Percentiles rank a stretch among this genome's conserved stretches.
These are phyloP conservation scores for Poicephalus gulielmi DNA, from an alignment of 2,113 vertebrate species.

Conservation along the genomic window DNA sequence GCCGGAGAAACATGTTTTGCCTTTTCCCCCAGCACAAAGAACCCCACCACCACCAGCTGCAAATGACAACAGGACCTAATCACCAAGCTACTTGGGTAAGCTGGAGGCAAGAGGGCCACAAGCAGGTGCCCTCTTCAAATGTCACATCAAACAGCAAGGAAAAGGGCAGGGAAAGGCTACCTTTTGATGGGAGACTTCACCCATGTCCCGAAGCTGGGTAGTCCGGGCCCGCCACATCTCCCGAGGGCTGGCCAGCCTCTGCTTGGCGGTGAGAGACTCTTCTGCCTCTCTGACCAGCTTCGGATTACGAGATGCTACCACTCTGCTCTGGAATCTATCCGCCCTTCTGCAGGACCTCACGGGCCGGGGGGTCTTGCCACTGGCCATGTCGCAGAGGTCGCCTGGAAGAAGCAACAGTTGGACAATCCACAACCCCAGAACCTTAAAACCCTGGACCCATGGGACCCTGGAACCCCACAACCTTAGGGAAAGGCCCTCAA, in stretches of 20 bases:
- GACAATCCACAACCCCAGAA: background rate
- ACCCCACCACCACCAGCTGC: background rate
- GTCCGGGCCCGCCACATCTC: constrained; percentile 72
- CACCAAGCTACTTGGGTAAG: background rate
- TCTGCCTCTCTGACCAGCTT: constrained; percentile 64
- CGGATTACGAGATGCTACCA: background rate
- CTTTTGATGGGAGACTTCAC: constrained; percentile 80
- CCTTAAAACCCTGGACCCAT: background rate
- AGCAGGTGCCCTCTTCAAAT: background rate
- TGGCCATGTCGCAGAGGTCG: constrained; percentile 61
- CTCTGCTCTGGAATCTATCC: constrained; percentile 60
- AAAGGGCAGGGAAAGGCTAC: constrained; percentile 70
- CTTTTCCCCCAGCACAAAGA: background rate
- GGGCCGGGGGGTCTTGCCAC: background rate
- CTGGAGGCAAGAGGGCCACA: background rate
- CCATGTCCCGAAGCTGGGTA: constrained; percentile 79
- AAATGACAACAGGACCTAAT: background rate
- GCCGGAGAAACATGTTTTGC: too few species aligned
- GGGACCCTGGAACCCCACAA: background rate
- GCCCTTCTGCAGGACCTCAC: constrained; percentile 11
- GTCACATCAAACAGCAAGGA: background rate
- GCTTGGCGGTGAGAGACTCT: constrained; percentile 65
- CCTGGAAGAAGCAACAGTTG: constrained; percentile 42
- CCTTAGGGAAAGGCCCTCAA: too few species aligned
- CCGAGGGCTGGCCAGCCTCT: constrained; percentile 73